Evolutionary conservation across 2,113 vertebrate genomes (phyloP).

Genomic region (Rhombomys opimus): DNA sequence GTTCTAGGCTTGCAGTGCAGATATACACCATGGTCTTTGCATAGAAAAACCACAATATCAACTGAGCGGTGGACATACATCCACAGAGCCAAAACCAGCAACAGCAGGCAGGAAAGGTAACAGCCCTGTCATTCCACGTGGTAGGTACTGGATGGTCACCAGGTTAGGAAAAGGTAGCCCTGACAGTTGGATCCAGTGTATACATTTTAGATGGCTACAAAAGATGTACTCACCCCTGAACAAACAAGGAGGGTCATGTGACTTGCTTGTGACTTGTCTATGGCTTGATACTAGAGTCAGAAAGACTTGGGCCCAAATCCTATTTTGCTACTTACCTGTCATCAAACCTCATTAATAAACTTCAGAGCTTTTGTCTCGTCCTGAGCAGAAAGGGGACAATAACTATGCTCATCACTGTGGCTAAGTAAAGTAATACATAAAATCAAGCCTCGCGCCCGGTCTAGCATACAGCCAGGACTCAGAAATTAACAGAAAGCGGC

Average conservation of each 20-base stretch:
- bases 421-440: neutral
- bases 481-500: neutral
- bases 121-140: neutral
- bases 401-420: neutral
- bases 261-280: neutral
- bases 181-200: neutral
- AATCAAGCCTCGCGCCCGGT: neutral
- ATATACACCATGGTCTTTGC: neutral
- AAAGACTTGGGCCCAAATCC: conserved; percentile 37
- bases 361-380: neutral
- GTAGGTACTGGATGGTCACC: neutral
- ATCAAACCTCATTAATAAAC: neutral
- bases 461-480: neutral
- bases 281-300: neutral
- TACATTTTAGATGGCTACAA: neutral
- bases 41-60: neutral
- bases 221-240: neutral
- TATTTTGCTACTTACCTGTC: neutral
- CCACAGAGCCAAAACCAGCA: neutral
- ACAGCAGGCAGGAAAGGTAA: neutral
- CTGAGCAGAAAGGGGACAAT: neutral
- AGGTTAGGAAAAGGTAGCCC: neutral
- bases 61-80: neutral
- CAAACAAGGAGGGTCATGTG: neutral
- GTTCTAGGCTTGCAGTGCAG: neutral